Percentiles rank a stretch among this genome's conserved stretches.
Conservation (phyloP, 1,140 invertebrate species). For the fruit fly (Drosophila melanogaster) region Release_6_plus_ISO1_MT NT_037436.4:17406501-17407000, state of each 20-base stretch:
- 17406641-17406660: slow-evolving; percentile 18
- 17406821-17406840: slow-evolving; percentile 50
- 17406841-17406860: slow-evolving; percentile 7
- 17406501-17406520: slow-evolving; percentile 65
- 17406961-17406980: too few species aligned
- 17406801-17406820: slow-evolving; percentile 30
- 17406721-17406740: slow-evolving; percentile 44
- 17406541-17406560: slow-evolving; percentile 79
- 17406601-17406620: slow-evolving; percentile 36
- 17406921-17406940: not conserved
- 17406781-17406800: slow-evolving; percentile 13
- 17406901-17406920: not conserved
- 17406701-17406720: slow-evolving; percentile 58
- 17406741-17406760: slow-evolving; percentile 52
- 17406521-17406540: slow-evolving; percentile 83
- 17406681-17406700: slow-evolving; percentile 49
- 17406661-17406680: slow-evolving; percentile 13
- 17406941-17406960: too few species aligned
- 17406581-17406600: slow-evolving; percentile 51
- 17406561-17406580: slow-evolving; percentile 72
- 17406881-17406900: not conserved
- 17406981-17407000: not conserved
- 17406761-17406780: slow-evolving; percentile 15
- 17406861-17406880: slow-evolving; percentile 13
- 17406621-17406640: slow-evolving; percentile 43